phyloP scores from a whole-genome alignment of 2,113 vertebrate genomes.

The Sprattus sprattus region DNA sequence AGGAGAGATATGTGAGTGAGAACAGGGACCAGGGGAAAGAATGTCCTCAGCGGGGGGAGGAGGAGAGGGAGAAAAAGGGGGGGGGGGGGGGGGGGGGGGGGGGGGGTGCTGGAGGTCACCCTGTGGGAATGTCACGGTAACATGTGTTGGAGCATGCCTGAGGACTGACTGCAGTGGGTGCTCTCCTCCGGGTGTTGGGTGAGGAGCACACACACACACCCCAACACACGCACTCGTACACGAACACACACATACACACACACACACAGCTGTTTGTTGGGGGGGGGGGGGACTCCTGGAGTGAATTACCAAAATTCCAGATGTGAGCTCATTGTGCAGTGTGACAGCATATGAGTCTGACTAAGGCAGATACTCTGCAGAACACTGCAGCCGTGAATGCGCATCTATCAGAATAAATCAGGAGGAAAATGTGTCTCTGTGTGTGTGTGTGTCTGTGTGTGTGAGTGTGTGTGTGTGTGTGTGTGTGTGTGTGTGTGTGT shows the following conservation, averaged over 20 bases:
- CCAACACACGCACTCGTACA: background rate
- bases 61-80: background rate
- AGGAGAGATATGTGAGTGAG: conserved; percentile 27
- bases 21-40: background rate
- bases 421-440: background rate
- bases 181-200: background rate
- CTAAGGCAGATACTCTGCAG: background rate
- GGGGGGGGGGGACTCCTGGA: background rate
- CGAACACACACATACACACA: background rate
- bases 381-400: background rate
- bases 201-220: conserved; percentile 13
- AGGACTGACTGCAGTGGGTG: background rate
- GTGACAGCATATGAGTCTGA: background rate
- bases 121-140: background rate
- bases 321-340: background rate
- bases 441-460: background rate
- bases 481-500: background rate
- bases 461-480: background rate
- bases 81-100: background rate
- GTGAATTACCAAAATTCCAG: background rate
- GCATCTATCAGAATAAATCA: background rate
- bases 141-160: conserved; percentile 1
- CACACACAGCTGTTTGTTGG: background rate
- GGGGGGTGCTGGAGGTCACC: background rate
- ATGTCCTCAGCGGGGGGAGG: too few relatives aligned